Evolutionary conservation across 2,113 vertebrate genomes (phyloP), one percentile per base, ranked within the genome.

Genomic region (Excalfactoria chinensis): DNA sequence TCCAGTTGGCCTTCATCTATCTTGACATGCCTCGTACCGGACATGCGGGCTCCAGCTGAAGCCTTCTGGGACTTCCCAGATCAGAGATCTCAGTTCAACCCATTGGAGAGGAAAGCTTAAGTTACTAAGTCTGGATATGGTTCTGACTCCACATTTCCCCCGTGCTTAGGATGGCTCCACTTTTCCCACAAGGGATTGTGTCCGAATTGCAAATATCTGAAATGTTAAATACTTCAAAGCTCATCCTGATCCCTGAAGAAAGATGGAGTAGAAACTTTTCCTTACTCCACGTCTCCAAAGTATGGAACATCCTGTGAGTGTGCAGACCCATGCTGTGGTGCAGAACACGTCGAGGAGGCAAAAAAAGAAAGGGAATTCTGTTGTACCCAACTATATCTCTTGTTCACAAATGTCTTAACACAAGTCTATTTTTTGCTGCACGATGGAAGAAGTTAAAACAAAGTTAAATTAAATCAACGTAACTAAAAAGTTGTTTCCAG

Each of bases 31-130:
- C 81, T 92, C 0, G 10, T 53, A 48, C 86, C 0, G 95, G 95
- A 96, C 94, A 93, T 60, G 40, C 1, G 84, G 95, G 81, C 94
- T 96, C 94, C 95, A 95, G 71, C 53, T 43, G 62, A 93, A 95
- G 74, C 81, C 95, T 89, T 92, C n/a, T 34, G 95, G 93, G 93
- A 96, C 74, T 68, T 30, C 70, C 78, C 62, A 68, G 67, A 82
- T 60, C 43, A 3, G 73, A 92, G 86, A 84, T 84, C 80, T 75
- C 80, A n/a, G 62, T 74, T 46, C 43, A 21, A 37, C 32, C 62
- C 77, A 9, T 64, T 25, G 3, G 17, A 66, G 70, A 64, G 53
- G 44, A 75, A 84, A n/a, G 84, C 44, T 75, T 48, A 43, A 64
- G 35, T 75, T 74, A 60, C 93, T 43, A 18, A 89, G 67, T 11